These are phyloP conservation scores for Sylvicapra grimmia DNA, from an alignment of 2,113 vertebrate genomes.

Conservation along the genomic window DNA sequence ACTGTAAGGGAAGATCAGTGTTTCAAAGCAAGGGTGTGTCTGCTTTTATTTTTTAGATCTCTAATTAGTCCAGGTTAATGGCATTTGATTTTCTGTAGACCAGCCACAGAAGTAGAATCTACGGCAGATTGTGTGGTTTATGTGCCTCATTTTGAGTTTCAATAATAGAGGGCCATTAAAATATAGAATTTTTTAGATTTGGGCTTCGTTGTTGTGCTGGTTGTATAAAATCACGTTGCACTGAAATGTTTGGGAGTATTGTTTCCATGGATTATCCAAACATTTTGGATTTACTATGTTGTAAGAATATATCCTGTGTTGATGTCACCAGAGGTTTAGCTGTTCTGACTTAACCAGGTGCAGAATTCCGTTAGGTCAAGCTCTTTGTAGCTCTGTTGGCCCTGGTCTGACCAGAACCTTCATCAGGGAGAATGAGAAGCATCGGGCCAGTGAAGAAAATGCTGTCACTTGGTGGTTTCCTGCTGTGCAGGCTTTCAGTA, in stretches of 20 bases:
- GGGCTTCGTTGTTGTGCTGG: background rate
- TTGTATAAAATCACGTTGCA: background rate
- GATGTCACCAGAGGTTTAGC: constrained; percentile 56
- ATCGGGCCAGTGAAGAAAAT: background rate
- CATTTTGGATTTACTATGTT: constrained; percentile 52
- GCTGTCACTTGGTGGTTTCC: background rate
- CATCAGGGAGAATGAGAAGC: background rate
- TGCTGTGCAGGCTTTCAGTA: background rate
- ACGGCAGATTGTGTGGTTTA: background rate
- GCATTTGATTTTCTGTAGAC: background rate
- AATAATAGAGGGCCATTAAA: background rate
- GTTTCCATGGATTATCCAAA: constrained; percentile 12
- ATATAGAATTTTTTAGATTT: background rate
- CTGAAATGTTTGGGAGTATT: constrained; percentile 24
- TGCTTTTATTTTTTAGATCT: constrained; percentile 30
- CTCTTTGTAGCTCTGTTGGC: constrained; percentile 6
- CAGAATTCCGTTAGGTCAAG: constrained; percentile 50
- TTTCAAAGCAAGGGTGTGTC: constrained; percentile 27
- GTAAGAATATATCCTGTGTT: constrained; percentile 32
- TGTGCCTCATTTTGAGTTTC: background rate
- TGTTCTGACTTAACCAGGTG: constrained; percentile 64
- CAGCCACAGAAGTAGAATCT: background rate
- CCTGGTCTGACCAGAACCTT: constrained; percentile 25
- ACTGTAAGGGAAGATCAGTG: background rate
- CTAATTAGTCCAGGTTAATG: background rate